A percentile compares a stretch with the other conserved stretches of the same genome.
Evolutionary conservation across 1,140 invertebrate species (phyloP).

Genomic region (Drosophila ercepeae): DNA sequence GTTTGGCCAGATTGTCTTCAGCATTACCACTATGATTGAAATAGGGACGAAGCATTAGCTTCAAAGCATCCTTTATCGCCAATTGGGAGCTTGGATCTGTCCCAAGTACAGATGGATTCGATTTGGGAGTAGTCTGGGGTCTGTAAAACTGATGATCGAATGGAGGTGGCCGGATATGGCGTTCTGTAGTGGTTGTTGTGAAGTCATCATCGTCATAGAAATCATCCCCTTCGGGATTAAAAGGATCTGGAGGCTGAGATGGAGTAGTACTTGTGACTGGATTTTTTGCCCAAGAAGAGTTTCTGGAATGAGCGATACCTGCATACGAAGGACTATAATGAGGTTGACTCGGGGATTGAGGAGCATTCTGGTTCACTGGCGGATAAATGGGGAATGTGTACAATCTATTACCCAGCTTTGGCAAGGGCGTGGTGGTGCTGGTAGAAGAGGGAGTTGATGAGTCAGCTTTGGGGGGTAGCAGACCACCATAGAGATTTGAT

Average conservation of each 20-base stretch:
- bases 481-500: conserved; percentile 59
- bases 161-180: conserved; percentile 38
- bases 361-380: conserved; percentile 21
- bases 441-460: not conserved
- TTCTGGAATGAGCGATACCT: conserved; percentile 69
- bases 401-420: conserved; percentile 27
- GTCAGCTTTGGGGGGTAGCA: conserved; percentile 35
- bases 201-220: conserved; percentile 44
- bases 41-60: conserved; percentile 72
- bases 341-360: conserved; percentile 36
- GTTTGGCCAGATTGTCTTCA: conserved; percentile 45
- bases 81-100: conserved; percentile 17
- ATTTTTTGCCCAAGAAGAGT: conserved; percentile 59
- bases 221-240: conserved; percentile 19
- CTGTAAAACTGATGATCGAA: conserved; percentile 61
- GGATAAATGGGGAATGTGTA: conserved; percentile 62
- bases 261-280: conserved; percentile 26
- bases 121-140: conserved; percentile 17
- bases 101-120: not conserved
- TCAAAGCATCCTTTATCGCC: conserved; percentile 66
- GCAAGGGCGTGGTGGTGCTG: conserved; percentile 4
- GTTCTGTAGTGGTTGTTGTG: conserved; percentile 18
- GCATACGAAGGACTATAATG: conserved; percentile 78
- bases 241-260: conserved; percentile 13
- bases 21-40: conserved; percentile 72